phyloP scores from a whole-genome alignment of 2,113 vertebrate species.

The Baryphthengus martii region DNA sequence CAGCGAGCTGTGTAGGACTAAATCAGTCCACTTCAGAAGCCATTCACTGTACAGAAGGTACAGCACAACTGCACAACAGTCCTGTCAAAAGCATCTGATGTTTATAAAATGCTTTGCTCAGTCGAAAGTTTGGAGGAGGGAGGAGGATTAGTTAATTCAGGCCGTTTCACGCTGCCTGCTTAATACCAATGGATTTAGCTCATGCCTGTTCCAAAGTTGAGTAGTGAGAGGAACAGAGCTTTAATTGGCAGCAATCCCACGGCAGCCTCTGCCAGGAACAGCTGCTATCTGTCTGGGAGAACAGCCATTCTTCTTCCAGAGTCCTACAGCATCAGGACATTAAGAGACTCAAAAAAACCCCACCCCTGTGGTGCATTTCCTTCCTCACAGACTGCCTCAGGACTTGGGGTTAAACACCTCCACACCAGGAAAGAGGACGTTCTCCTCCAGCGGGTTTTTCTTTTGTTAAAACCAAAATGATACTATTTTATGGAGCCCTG shows the following conservation, averaged over 20 bases:
- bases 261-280: background rate
- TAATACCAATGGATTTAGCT: background rate
- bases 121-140: background rate
- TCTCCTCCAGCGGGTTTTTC: background rate
- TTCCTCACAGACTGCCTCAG: background rate
- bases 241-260: background rate
- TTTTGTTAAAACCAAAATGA: background rate
- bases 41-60: fast-evolving
- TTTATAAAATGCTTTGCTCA: background rate
- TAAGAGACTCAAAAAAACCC: background rate
- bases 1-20: background rate
- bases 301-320: background rate
- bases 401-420: background rate
- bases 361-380: fast-evolving
- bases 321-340: fast-evolving
- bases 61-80: background rate
- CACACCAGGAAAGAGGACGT: too few species aligned
- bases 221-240: background rate
- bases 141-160: background rate
- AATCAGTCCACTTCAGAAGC: background rate
- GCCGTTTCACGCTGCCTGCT: background rate
- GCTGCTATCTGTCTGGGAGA: constrained; percentile 16
- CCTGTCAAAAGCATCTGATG: background rate
- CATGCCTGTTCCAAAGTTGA: background rate
- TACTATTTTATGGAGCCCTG: background rate